Conservation (phyloP, 2,113 vertebrate genomes). For the Centrocercus urophasianus region DNA sequence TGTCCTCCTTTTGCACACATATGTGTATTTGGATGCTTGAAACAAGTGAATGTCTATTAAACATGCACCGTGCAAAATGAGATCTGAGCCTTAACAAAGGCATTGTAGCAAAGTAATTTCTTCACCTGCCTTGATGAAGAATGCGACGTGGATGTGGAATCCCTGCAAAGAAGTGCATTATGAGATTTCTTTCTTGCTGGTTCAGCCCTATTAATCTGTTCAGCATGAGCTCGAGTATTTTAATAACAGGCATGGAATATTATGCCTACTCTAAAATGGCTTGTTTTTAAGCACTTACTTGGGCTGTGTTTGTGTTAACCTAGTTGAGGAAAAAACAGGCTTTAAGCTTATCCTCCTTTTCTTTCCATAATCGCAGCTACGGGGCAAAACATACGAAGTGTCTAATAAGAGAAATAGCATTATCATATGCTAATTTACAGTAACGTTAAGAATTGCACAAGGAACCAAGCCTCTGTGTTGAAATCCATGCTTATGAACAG, state of each 20-base stretch:
- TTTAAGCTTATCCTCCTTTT: slow-evolving; percentile 40
- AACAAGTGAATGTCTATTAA: neutral
- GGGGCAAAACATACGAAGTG: slow-evolving; percentile 38
- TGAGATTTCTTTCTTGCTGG: slow-evolving; percentile 41
- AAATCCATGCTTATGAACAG: neutral
- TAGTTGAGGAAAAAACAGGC: slow-evolving; percentile 2
- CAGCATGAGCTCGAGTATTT: slow-evolving; percentile 50
- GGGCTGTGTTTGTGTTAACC: slow-evolving; percentile 10
- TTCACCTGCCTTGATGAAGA: slow-evolving; percentile 50
- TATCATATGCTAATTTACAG: slow-evolving; percentile 48
- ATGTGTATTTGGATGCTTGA: rapidly evolving
- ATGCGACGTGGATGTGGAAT: neutral
- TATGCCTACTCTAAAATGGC: slow-evolving; percentile 28
- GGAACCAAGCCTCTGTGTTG: neutral
- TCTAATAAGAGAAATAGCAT: slow-evolving; percentile 41
- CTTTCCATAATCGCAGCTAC: slow-evolving; percentile 22
- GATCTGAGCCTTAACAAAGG: neutral
- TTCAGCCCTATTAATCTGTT: slow-evolving; percentile 71
- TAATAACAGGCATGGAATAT: slow-evolving; percentile 59
- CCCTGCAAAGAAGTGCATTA: slow-evolving; percentile 49
- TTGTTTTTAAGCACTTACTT: slow-evolving; percentile 41
- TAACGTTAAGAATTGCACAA: neutral
- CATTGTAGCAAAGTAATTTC: neutral
- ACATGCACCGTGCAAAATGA: neutral
- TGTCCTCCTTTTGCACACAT: neutral